Evolutionary conservation across 2,113 vertebrate genomes (phyloP).

Genomic region (Stomatorhinus ivindoensis): DNA sequence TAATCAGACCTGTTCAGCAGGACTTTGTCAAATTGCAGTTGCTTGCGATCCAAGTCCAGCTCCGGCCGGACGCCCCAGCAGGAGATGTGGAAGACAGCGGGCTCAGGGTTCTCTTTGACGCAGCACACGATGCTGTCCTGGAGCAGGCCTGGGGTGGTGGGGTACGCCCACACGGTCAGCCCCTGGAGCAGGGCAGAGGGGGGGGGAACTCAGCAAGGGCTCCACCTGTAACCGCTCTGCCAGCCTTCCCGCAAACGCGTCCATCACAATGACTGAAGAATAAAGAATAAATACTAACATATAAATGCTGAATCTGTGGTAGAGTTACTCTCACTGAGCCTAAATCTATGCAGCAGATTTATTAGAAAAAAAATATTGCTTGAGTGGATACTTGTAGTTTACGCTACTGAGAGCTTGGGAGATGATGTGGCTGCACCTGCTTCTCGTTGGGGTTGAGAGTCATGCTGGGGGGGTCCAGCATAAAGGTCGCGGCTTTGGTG

Average conservation of each 20-base stretch:
- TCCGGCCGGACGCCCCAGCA: slow-evolving; percentile 77
- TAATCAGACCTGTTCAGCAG: slow-evolving; percentile 69
- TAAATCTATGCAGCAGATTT: not conserved
- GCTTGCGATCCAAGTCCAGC: slow-evolving; percentile 67
- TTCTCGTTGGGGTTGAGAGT: slow-evolving; percentile 66
- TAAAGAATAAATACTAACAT: not conserved
- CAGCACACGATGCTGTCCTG: slow-evolving; percentile 77
- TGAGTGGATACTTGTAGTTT: not conserved
- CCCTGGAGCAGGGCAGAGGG: slow-evolving; percentile 46
- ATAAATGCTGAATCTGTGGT: not conserved
- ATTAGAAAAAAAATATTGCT: not conserved
- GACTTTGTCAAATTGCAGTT: slow-evolving; percentile 68
- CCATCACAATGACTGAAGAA: not conserved
- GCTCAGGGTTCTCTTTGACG: slow-evolving; percentile 73
- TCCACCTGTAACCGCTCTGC: not conserved
- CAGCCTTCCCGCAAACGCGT: not conserved
- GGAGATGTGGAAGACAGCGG: slow-evolving; percentile 59
- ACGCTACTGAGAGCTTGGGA: not conserved
- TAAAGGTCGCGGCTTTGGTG: slow-evolving; percentile 64
- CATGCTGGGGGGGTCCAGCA: slow-evolving; percentile 74
- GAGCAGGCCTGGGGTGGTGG: slow-evolving; percentile 64
- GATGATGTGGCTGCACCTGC: slow-evolving; percentile 56
- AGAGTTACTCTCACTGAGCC: not conserved
- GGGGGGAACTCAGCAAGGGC: not conserved
- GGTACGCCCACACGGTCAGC: slow-evolving; percentile 78